These are phyloP conservation scores for Dolichopus griseipennis DNA, from an alignment of 2,888 invertebrate genomes.

Conservation along the genomic window DNA sequence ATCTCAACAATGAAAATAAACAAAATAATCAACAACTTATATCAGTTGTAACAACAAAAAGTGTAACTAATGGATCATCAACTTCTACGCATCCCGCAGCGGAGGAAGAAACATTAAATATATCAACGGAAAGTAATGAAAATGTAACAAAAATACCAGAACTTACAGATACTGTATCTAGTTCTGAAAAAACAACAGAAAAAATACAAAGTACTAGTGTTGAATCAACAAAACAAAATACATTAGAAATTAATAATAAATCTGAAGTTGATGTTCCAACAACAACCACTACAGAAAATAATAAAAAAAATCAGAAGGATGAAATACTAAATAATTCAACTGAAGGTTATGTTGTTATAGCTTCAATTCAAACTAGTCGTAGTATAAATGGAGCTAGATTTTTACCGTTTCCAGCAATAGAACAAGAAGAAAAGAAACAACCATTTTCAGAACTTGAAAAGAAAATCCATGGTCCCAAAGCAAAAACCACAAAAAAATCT, in stretches of 20 bases:
- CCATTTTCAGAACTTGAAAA: slow-evolving; percentile 52
- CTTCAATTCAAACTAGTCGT: slow-evolving; percentile 79
- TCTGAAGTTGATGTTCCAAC: slow-evolving; percentile 13
- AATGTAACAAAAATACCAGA: slow-evolving; percentile 17
- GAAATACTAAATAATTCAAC: slow-evolving; percentile 49
- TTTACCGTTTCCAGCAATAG: slow-evolving; percentile 66
- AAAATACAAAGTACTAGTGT: slow-evolving; percentile 13
- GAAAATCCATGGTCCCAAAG: slow-evolving; percentile 35
- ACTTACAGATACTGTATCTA: neutral
- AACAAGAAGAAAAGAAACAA: slow-evolving; percentile 65
- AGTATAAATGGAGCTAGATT: slow-evolving; percentile 79
- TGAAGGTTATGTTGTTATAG: slow-evolving; percentile 73
- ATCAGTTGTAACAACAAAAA: slow-evolving; percentile 75
- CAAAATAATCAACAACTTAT: slow-evolving; percentile 57
- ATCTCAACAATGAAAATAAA: slow-evolving; percentile 10
- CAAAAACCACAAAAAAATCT: slow-evolving; percentile 21
- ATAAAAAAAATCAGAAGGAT: slow-evolving; percentile 23
- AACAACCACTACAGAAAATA: slow-evolving; percentile 10
- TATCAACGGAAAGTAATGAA: slow-evolving; percentile 20
- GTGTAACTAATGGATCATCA: slow-evolving; percentile 68
- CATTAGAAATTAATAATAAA: neutral
- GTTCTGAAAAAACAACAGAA: slow-evolving; percentile 8
- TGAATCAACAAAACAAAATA: slow-evolving; percentile 17
- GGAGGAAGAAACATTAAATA: slow-evolving; percentile 27
- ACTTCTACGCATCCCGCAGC: too few relatives aligned